Base-by-base conservation (phyloP, 2,797 vertebrate genomes). In the Astyanax mexicanus region DNA sequence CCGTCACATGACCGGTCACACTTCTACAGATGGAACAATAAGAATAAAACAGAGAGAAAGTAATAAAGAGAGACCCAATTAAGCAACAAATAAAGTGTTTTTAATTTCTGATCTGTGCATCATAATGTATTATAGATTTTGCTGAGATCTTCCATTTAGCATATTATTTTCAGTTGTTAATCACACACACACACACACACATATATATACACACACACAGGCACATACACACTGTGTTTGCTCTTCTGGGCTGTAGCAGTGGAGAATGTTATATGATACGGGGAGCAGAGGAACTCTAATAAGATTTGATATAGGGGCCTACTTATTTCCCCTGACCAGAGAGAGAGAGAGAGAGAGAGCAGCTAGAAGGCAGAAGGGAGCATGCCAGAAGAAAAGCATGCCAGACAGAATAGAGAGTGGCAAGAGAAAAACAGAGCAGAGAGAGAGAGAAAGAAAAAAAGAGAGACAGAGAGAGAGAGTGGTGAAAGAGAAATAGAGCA, bases 1-100 rank as follows among this genome's bases (percentile, higher is more conserved):
- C 91, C 92, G 0, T 96, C 91, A 0, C 92, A 91, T 0, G 98
- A 98, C 25, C 74, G 89, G 89, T 99, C 97, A 13, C 96, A 97
- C 73, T 96, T 95, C 98, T 99, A 86, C 23, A 74, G 40, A 44
- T 38, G 21, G 61, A 7, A 37, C 47, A 35, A 5, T 2, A 0
- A 35, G 15, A 60, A 12, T 13, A 23, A 23, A n/a, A 13, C 6
- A 2, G 51, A 47, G 71, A 29, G 25, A 66, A 2, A 23, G 12
- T 68, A 29, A n/a, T 21, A 80, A 45, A 65, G 3, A 54, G 15
- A 79, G 23, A 25, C n/a, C n/a, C n/a, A n/a, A n/a, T n/a, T n/a
- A n/a, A n/a, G n/a, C n/a, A n/a, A n/a, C n/a, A n/a, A n/a, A n/a
- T n/a, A n/a, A n/a, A 2, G n/a, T n/a, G n/a, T n/a, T n/a, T n/a